Conservation (phyloP, 2,113 vertebrate genomes). For the Oreochromis spilurus region DNA sequence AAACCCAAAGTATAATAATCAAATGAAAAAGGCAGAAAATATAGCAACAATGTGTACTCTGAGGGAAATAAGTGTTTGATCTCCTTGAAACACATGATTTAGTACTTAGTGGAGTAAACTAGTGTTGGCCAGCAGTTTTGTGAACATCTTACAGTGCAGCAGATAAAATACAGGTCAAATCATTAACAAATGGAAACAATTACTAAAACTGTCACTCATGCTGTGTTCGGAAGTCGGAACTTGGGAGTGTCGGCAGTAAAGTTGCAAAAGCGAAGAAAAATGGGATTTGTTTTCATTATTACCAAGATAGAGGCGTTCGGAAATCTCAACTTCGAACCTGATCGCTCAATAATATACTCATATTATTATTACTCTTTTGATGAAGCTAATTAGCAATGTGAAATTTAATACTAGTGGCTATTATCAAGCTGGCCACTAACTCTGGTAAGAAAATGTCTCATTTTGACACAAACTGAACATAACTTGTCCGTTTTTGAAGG, state of each 20-base stretch:
- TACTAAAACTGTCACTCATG: not conserved
- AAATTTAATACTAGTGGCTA: not conserved
- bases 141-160: not conserved
- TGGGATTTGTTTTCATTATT: not conserved
- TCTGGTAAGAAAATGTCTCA: not conserved
- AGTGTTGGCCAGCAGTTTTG: not conserved
- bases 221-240: not conserved
- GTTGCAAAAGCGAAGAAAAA: not conserved
- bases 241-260: not conserved
- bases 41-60: not conserved
- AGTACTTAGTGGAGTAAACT: not conserved
- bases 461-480: not conserved
- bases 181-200: not conserved
- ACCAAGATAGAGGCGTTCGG: not conserved
- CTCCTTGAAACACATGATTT: not conserved
- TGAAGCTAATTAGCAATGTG: not conserved
- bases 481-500: not conserved
- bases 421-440: not conserved
- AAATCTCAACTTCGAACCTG: not conserved
- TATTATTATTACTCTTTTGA: not conserved
- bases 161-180: not conserved
- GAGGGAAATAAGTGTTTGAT: not conserved
- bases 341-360: not conserved
- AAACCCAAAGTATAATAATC: not conserved
- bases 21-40: not conserved